Evolutionary conservation across 2,797 vertebrate genomes (phyloP), one percentile per base, ranked within the genome.

Genomic region (Poeciliopsis presidionis): DNA sequence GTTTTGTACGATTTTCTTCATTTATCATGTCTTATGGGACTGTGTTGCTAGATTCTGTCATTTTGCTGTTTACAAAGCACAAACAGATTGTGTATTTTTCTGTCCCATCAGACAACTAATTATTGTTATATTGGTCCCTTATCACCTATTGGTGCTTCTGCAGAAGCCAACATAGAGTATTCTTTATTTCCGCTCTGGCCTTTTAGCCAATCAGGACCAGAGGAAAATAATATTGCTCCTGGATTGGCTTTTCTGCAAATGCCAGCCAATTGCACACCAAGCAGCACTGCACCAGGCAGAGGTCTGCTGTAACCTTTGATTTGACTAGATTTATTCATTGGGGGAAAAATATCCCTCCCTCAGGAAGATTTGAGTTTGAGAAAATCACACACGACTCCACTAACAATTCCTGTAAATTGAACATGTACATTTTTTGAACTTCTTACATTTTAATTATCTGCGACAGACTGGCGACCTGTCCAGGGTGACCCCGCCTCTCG

Each of bases 21-120:
- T 86, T 83, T 46, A 57, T 89, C 74, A 70, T 74, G n/a, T 73
- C 82, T 53, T 14, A 11, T 25, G 20, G 57, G 47, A 49, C 18
- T 49, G 18, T 18, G 5, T 5, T 47, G 0, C 16, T 47, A 49
- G 0, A 49, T 49, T 49, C 47, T 49, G 47, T 49, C 18, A 49
- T 49, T 49, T 49, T 20, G 47, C 6, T 49, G 47, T 49, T 49
- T 49, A 7, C 72, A 89, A 76, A 88, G 73, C 72, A 77, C 61
- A 73, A n/a, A 65, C 20, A 39, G 7, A 75, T 83, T 75, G 81
- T 74, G 22, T 43, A 85, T 84, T 81, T 87, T 81, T 81, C 53
- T 74, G 74, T 86, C 83, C 82, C 84, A 81, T 84, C 51, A 75
- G n/a, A 79, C 41, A 63, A 20, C 30, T 36, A 18, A 63, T 33